phyloP scores from a whole-genome alignment of 2,113 vertebrate species.

The Crotalus helleri region DNA sequence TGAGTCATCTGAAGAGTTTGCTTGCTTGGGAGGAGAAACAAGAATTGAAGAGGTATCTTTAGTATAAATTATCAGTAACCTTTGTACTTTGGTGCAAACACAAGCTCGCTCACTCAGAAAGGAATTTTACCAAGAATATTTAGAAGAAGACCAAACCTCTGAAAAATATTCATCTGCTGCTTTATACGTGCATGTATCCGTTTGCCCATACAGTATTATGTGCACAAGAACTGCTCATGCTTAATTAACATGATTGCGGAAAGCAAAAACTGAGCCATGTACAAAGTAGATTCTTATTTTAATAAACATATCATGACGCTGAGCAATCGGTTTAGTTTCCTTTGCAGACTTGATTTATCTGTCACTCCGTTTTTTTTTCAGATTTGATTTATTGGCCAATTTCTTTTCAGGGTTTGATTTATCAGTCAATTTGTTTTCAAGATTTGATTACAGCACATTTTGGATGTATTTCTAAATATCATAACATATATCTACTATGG shows the following conservation, averaged over 20 bases:
- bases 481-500: constrained; percentile 51
- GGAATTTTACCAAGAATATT: not conserved
- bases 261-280: constrained; percentile 10
- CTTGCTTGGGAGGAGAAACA: not conserved
- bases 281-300: constrained; percentile 43
- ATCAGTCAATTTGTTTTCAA: constrained; percentile 69
- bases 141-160: not conserved
- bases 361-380: constrained; percentile 57
- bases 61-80: not conserved
- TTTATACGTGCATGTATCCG: rapidly evolving
- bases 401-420: constrained; percentile 68
- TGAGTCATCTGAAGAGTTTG: not conserved
- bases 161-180: not conserved
- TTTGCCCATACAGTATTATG: not conserved
- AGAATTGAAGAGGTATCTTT: not conserved
- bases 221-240: constrained; percentile 21
- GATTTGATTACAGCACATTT: constrained; percentile 71
- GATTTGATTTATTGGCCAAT: constrained; percentile 70
- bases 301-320: constrained; percentile 50
- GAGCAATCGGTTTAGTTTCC: constrained; percentile 58
- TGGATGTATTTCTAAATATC: constrained; percentile 69
- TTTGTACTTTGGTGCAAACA: not conserved
- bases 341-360: constrained; percentile 69
- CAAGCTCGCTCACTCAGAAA: not conserved
- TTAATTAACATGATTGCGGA: constrained; percentile 24